A percentile compares a stretch with the other conserved stretches of the same genome.
Evolutionary conservation across 2,113 vertebrate species (phyloP).

Genomic region (Daphoenositta chrysoptera): DNA sequence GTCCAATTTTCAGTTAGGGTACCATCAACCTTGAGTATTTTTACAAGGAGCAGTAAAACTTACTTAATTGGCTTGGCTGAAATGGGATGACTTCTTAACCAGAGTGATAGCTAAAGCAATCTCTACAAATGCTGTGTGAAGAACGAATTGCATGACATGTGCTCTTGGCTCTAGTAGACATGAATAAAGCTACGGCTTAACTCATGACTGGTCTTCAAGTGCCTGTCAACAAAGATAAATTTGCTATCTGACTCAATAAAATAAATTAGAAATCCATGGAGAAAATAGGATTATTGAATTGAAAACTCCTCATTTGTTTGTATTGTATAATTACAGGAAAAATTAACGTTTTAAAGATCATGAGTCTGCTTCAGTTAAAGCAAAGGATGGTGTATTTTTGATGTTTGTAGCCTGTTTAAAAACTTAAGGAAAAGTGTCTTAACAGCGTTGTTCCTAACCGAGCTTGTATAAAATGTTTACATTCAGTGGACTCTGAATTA

Average conservation of each 20-base stretch:
- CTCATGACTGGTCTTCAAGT: not conserved
- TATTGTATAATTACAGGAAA: not conserved
- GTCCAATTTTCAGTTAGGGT: not conserved
- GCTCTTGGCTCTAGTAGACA: not conserved
- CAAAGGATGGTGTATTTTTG: not conserved
- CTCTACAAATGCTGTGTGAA: not conserved
- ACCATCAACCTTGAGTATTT: not conserved
- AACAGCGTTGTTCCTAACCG: not conserved
- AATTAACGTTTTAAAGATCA: not conserved
- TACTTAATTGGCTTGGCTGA: not conserved
- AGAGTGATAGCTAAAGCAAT: not conserved
- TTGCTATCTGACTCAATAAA: not conserved
- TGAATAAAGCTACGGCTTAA: not conserved
- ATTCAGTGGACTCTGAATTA: not conserved
- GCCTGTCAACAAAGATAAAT: not conserved
- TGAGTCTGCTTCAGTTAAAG: not conserved
- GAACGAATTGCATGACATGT: rapidly evolving
- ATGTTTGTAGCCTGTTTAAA: not conserved
- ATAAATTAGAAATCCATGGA: not conserved
- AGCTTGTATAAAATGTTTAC: not conserved
- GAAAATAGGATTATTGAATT: not conserved
- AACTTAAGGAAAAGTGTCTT: not conserved
- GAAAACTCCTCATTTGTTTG: not conserved
- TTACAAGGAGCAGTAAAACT: not conserved
- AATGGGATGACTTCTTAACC: not conserved